Evolutionary conservation across 2,888 invertebrate genomes (phyloP), one percentile per base, ranked within the genome.

Genomic region (Anoplius nigerrimus): DNA sequence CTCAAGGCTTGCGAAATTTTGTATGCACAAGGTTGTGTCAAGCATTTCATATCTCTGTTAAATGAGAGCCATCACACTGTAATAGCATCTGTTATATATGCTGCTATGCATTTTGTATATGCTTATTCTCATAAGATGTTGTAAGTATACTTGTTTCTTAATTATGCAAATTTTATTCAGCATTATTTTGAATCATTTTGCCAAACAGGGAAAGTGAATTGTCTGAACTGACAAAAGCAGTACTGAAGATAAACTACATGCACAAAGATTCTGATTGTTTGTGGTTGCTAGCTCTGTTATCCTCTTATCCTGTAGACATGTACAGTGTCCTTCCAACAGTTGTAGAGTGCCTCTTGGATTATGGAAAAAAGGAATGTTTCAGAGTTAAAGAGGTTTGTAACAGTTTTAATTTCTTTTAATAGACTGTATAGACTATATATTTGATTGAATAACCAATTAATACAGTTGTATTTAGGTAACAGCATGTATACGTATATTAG

Each of bases 221-320:
- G 22, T 54, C 68, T 11, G 77, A 83, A 56, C 57, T 88, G 13
- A 68, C 73, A 6, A 64, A 72, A 69, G 75, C 72, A 58, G 34
- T 81, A 0, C n/a, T 69, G 11, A 65, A 74, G 13, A 74, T 70
- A 21, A 67, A 68, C n/a, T 60, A 67, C 13, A 62, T 61, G 20
- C 65, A 76, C 15, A 67, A 75, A n/a, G 67, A 82, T 53, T 3
- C 74, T 11, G 76, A 84, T 48, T 74, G 74, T 62, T 52, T 85
- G 43, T 88, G 88, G 87, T 62, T 86, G 57, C 27, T 88, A 34
- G 86, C 87, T 43, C 61, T 86, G 5, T 61, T 87, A 18, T 88
- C 88, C 6, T 88, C 87, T 0, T 70, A 74, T 52, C 52, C 58
- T 0, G 54, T 56, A 13, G 34, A 72, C 74, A 61, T 84, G 18